Conservation (phyloP, 2,888 invertebrate species). For the Galerucella calmariensis region DNA sequence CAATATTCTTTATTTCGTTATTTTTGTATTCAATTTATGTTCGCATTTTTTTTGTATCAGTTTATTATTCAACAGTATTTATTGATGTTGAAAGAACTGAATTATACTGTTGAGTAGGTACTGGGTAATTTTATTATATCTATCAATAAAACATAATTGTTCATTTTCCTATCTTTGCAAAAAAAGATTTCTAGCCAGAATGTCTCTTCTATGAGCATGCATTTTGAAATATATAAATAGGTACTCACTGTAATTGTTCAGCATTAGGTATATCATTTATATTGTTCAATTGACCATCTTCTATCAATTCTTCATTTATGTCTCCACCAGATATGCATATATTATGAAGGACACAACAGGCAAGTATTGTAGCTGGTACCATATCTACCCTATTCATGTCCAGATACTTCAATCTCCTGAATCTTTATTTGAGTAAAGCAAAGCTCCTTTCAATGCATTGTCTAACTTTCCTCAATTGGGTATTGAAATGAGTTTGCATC, state of each 20-base stretch:
- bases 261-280: neutral
- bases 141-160: slow-evolving; percentile 9
- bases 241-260: neutral
- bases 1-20: too few species aligned
- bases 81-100: neutral
- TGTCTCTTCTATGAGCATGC: slow-evolving; percentile 5
- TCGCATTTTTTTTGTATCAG: neutral
- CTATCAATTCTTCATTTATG: neutral
- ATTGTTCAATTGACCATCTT: neutral
- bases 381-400: too few species aligned
- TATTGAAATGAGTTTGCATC: too few species aligned
- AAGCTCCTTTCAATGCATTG: too few species aligned
- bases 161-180: slow-evolving; percentile 11
- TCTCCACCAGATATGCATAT: neutral
- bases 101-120: slow-evolving; percentile 11
- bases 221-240: neutral
- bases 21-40: too few species aligned
- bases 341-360: neutral
- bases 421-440: too few species aligned
- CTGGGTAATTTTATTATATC: slow-evolving; percentile 5
- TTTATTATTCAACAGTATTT: neutral
- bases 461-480: too few species aligned
- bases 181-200: slow-evolving; percentile 6
- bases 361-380: too few species aligned
- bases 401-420: too few species aligned